Percentiles rank a stretch among this genome's conserved stretches.
Conservation (phyloP, 2,113 vertebrate genomes). For the Aphyosemion australe region DNA sequence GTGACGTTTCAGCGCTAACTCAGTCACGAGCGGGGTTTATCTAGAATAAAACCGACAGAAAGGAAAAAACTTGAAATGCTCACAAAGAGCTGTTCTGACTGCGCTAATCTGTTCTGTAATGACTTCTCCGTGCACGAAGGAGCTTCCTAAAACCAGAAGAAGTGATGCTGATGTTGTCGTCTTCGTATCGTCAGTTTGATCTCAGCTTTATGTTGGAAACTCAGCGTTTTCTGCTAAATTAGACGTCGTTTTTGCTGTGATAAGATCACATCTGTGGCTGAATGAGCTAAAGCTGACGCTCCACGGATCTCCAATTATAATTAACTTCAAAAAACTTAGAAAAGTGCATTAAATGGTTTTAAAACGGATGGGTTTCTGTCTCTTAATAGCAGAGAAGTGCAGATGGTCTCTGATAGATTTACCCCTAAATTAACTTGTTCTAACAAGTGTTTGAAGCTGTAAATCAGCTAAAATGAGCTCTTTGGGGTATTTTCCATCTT, state of each 20-base stretch:
- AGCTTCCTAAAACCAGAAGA: neutral
- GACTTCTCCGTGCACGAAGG: neutral
- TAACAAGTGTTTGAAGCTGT: too few species aligned
- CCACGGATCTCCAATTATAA: neutral
- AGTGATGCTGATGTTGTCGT: neutral
- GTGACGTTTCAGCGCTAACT: constrained; percentile 3
- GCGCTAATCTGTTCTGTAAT: neutral
- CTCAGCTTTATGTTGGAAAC: neutral
- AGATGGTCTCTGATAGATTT: too few species aligned
- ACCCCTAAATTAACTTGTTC: too few species aligned
- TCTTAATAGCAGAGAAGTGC: too few species aligned
- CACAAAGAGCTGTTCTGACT: too few species aligned
- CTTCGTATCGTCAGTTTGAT: neutral
- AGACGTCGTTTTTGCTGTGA: neutral
- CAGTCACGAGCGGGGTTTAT: neutral
- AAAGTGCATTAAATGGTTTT: neutral
- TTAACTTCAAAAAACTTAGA: too few species aligned
- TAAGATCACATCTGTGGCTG: neutral
- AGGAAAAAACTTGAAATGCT: neutral
- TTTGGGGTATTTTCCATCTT: too few species aligned
- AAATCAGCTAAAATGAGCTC: too few species aligned
- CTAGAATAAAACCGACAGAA: constrained; percentile 9
- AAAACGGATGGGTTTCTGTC: too few species aligned
- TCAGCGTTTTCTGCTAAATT: neutral
- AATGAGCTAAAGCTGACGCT: neutral